Base-by-base conservation (phyloP, 2,797 vertebrate genomes). In the Phaenicophaeus curvirostris region DNA sequence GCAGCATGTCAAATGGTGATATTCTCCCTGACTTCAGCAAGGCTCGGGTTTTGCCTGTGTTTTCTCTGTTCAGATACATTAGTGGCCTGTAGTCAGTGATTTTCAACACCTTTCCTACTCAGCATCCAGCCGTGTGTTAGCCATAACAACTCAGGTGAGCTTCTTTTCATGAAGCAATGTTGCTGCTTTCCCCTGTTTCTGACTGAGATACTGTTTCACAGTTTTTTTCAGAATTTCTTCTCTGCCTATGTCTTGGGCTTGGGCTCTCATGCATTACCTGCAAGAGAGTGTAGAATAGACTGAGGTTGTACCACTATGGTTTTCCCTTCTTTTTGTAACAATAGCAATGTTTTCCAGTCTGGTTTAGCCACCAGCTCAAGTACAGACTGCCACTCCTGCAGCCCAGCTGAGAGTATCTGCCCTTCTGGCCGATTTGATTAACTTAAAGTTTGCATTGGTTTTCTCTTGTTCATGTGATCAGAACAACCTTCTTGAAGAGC, bases 21-120 rank as follows among this genome's bases (percentile, higher is more conserved):
- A 65, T 54, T 61, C 68, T 61, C 44, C 78, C 55, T 42, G 35
- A 46, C 42, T 77, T 85, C 79, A 80, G 82, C 53, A 82, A 77
- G 33, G 53, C 44, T 71, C 27, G 85, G 41, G 11, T 76, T 94
- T 91, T 79, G 74, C 61, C 5, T 1, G 1, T 12, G 5, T 85
- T 89, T 90, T 77, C 44, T 73, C 85, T 83, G 30, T 79, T 90
- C 65, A 87, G 41, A 83, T 41, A 27, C 16, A 71, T 30, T 15
- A 55, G 77, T 85, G 72, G 74, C 77, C 75, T 55, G 28, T 24
- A 91, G 89, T 67, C 90, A 85, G 84, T 48, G 59, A 82, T 87
- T 92, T 81, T 88, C 89, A 96, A 87, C 72, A n/a, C 55, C 67
- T 42, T 59, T 89, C 31, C 81, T 85, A 69, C 16, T 25, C 81